phyloP scores from a whole-genome alignment of 1,140 invertebrate species.

The Choristoneura fumiferana region DNA sequence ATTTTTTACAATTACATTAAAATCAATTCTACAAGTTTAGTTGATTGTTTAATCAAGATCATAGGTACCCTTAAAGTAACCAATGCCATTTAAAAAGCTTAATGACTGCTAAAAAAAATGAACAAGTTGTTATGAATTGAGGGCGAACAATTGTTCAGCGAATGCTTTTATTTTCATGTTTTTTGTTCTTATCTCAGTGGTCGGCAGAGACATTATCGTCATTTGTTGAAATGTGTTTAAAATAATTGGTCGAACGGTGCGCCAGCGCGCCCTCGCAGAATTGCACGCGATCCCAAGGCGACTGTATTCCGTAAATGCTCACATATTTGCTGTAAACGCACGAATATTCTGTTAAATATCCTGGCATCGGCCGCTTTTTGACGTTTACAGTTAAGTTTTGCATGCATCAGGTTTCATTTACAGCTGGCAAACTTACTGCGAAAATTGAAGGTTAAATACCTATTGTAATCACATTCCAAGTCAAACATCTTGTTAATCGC shows the following conservation, averaged over 20 bases:
- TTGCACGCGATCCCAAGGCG: conserved; percentile 67
- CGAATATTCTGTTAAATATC: conserved; percentile 41
- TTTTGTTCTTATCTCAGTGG: conserved; percentile 59
- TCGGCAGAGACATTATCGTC: conserved; percentile 71
- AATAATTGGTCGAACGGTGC: conserved; percentile 70
- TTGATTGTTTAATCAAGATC: no score
- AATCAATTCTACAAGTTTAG: no score
- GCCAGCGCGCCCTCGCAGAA: conserved; percentile 62
- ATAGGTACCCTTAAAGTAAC: not conserved
- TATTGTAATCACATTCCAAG: no score
- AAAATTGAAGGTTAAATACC: no score
- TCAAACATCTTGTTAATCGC: no score
- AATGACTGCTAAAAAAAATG: conserved; percentile 23
- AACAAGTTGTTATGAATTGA: conserved; percentile 34
- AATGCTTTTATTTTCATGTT: conserved; percentile 47
- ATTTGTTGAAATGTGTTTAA: conserved; percentile 78
- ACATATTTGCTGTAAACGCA: conserved; percentile 70
- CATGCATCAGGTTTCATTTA: conserved; percentile 3
- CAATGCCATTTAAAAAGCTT: not conserved
- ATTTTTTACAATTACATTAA: no score
- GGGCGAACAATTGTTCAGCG: conserved; percentile 51
- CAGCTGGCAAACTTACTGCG: no score
- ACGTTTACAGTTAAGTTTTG: conserved; percentile 44
- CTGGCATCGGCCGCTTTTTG: conserved; percentile 24
- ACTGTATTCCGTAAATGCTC: conserved; percentile 69